A percentile compares a stretch with the other conserved stretches of the same genome.
Evolutionary conservation across 2,113 vertebrate genomes (phyloP).

Genomic region (Coreoperca whiteheadi): DNA sequence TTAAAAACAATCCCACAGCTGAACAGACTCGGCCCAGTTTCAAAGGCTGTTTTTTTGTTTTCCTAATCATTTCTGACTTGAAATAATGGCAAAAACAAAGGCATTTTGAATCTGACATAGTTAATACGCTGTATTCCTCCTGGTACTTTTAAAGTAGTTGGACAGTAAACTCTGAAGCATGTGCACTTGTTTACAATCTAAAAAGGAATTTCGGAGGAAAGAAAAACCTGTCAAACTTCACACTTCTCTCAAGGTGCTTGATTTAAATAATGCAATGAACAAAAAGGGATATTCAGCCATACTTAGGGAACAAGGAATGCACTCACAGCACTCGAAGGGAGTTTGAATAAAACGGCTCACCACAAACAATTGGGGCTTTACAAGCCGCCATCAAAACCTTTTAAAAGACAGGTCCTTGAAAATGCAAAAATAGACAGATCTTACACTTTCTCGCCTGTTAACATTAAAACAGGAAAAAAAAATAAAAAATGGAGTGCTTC

Average conservation of each 20-base stretch:
- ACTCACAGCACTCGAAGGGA: constrained; percentile 28
- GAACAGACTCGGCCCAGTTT: not conserved
- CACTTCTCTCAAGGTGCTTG: constrained; percentile 28
- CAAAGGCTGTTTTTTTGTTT: not conserved
- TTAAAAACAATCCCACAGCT: not conserved
- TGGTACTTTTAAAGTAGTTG: constrained; percentile 7
- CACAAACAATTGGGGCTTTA: constrained; percentile 22
- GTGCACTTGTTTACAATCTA: constrained; percentile 12
- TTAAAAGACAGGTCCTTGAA: constrained; percentile 39
- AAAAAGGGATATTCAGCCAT: constrained; percentile 32
- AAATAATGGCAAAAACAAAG: not conserved
- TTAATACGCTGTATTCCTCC: constrained; percentile 9
- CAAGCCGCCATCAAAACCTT: constrained; percentile 30
- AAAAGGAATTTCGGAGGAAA: constrained; percentile 15
- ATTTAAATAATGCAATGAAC: constrained; percentile 63
- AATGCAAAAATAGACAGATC: constrained; percentile 22
- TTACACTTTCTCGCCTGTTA: constrained; percentile 32
- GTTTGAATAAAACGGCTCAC: constrained; percentile 44
- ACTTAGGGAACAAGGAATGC: constrained; percentile 39
- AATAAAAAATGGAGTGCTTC: not conserved
- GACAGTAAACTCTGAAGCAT: not conserved
- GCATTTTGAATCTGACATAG: constrained; percentile 15
- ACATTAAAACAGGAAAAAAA: constrained; percentile 15
- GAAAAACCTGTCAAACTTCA: constrained; percentile 10
- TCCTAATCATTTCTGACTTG: constrained; percentile 20